Conservation (phyloP, 2,113 vertebrate genomes). For the Pterocles gutturalis region DNA sequence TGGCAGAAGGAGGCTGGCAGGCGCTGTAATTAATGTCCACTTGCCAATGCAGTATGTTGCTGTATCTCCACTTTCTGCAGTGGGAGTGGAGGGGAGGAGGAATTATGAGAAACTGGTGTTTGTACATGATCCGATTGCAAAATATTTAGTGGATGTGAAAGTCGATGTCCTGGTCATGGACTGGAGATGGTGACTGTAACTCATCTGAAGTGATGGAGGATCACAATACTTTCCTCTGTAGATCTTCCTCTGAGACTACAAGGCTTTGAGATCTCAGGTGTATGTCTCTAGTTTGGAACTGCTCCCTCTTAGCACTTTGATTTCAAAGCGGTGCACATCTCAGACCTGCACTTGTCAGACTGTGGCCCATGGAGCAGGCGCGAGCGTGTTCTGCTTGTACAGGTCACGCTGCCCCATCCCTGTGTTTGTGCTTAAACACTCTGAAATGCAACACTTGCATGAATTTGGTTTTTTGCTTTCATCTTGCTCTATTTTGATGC, state of each 20-base stretch:
- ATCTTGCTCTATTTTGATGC: not conserved
- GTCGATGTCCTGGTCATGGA: not conserved
- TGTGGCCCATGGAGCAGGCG: not conserved
- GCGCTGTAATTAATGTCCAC: not conserved
- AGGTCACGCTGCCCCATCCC: not conserved
- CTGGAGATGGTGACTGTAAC: not conserved
- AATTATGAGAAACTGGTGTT: not conserved
- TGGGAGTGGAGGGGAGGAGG: not conserved
- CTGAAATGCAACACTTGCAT: not conserved
- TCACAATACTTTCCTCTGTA: not conserved
- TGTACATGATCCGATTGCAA: not conserved
- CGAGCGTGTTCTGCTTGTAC: not conserved
- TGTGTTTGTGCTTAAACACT: not conserved
- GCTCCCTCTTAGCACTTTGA: not conserved
- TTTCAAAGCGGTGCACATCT: not conserved
- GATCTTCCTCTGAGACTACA: not conserved
- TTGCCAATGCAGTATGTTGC: not conserved
- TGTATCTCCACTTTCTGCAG: not conserved
- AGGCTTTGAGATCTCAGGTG: not conserved
- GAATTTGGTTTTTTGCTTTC: not conserved
- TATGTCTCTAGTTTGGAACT: not conserved
- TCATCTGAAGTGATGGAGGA: not conserved
- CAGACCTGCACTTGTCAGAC: not conserved
- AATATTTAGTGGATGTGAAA: not conserved
- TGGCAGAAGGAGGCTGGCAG: not conserved